Percentiles rank a stretch among this genome's conserved stretches.
These are phyloP conservation scores for Margaritifera margaritifera DNA, from an alignment of 2,888 invertebrate species.

Conservation along the genomic window DNA sequence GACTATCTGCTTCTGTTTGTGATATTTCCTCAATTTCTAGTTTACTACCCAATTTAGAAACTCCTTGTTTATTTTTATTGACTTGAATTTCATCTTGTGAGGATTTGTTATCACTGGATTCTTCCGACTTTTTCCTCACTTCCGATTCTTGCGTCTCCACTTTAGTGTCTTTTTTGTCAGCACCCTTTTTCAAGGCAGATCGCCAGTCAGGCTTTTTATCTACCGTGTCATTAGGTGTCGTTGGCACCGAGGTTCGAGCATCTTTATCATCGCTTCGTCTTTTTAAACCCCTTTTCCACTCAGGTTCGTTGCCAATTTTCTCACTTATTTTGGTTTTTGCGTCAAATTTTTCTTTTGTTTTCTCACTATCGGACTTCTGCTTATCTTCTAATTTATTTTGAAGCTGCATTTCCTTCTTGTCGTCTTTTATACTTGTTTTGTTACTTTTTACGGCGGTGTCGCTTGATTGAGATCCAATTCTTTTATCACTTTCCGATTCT, in stretches of 20 bases:
- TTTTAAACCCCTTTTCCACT: neutral
- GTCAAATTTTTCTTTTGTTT: slow-evolving; percentile 18
- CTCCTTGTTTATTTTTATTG: no score
- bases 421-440: slow-evolving; percentile 7
- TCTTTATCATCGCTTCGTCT: slow-evolving; percentile 3
- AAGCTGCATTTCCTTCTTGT: neutral
- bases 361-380: slow-evolving; percentile 12
- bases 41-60: no score
- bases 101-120: slow-evolving; percentile 2
- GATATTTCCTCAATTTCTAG: no score
- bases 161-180: slow-evolving; percentile 13
- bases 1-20: no score
- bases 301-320: no score
- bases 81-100: no score
- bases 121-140: slow-evolving; percentile 11
- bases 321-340: neutral
- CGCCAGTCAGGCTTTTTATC: slow-evolving; percentile 2
- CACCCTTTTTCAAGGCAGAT: slow-evolving; percentile 3
- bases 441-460: slow-evolving; percentile 12
- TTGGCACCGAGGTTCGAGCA: neutral
- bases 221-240: neutral
- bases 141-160: slow-evolving; percentile 9
- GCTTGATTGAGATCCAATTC: slow-evolving; percentile 13
- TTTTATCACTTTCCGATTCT: slow-evolving; percentile 14
- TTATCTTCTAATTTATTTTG: slow-evolving; percentile 15